Base-by-base conservation (phyloP, 2,888 invertebrate species). In the Perizoma flavofasciatum region DNA sequence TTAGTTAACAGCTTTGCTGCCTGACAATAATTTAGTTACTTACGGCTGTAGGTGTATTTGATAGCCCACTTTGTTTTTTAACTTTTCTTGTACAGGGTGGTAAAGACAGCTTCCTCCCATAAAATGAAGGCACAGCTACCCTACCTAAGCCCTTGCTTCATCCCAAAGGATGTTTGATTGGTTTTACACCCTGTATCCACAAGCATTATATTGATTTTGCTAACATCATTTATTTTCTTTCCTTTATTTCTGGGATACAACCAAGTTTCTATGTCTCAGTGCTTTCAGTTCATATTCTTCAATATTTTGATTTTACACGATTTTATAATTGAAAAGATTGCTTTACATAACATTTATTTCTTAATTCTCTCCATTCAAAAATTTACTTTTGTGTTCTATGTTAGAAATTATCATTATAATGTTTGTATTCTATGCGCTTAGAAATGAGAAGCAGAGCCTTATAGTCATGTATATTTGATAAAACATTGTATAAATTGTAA, bases 11-110 rank as follows among this genome's bases (percentile, higher is more conserved):
- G 81, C 78, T 79, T 83, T 82, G 86, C 86, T 88, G 88, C 80
- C 79, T 79, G 89, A 88, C 86, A 88, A 87, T 86, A 86, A 85
- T 83, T 82, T 67, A 70, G 78, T 69, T 74, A 79, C 64, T 68
- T 74, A 79, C 65, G 79, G 78, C 79, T 85, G 75, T 83, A 77
- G 74, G 70, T 69, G 73, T 74, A 73, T 73, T 22, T 66, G 45
- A 52, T 63, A 62, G 50, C 39, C 55, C 49, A 46, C 7, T 69
- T 72, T 74, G 70, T 72, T 75, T 73, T 69, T 74, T 69, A 67
- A 65, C 69, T 67, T 71, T 72, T 69, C 58, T 67, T 63, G 68
- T 49, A 52, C 71, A 74, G 76, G 73, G 78, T 75, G 72, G 71
- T 37, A 37, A 37, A 22, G 22, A 22, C 22, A 22, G 22, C 22